Evolutionary conservation across 2,888 invertebrate genomes (phyloP).

Genomic region (Mesorhabditis sp.): DNA sequence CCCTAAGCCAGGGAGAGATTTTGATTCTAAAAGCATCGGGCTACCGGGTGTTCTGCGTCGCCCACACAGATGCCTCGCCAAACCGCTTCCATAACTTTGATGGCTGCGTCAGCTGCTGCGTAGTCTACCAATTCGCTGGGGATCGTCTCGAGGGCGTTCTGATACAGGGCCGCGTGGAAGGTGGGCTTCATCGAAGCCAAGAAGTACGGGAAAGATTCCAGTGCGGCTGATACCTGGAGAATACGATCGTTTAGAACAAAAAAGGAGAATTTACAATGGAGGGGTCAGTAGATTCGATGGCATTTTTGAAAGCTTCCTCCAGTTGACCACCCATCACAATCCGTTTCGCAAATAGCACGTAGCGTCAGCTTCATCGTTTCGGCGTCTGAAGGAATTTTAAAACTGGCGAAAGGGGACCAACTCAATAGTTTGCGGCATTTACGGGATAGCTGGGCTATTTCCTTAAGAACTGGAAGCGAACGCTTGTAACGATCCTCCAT

Average conservation of each 20-base stretch:
- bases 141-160: no score
- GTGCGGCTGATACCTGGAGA: not conserved
- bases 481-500: not conserved
- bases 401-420: not conserved
- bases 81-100: no score
- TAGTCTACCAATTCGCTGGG: no score
- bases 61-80: no score
- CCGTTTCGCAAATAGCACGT: not conserved
- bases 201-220: not conserved
- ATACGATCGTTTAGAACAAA: not conserved
- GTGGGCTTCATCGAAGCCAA: not conserved
- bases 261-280: not conserved
- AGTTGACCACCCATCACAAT: not conserved
- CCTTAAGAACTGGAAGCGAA: not conserved
- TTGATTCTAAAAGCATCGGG: not conserved
- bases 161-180: no score
- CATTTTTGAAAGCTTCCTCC: not conserved
- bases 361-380: not conserved
- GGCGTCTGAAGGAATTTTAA: not conserved
- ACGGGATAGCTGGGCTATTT: not conserved
- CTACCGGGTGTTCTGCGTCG: no score
- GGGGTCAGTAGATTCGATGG: not conserved
- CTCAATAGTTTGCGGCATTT: not conserved
- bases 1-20: not conserved
- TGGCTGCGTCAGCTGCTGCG: no score